Base-by-base conservation (phyloP, 2,113 vertebrate genomes). In the Oreochromis tanganicae region DNA sequence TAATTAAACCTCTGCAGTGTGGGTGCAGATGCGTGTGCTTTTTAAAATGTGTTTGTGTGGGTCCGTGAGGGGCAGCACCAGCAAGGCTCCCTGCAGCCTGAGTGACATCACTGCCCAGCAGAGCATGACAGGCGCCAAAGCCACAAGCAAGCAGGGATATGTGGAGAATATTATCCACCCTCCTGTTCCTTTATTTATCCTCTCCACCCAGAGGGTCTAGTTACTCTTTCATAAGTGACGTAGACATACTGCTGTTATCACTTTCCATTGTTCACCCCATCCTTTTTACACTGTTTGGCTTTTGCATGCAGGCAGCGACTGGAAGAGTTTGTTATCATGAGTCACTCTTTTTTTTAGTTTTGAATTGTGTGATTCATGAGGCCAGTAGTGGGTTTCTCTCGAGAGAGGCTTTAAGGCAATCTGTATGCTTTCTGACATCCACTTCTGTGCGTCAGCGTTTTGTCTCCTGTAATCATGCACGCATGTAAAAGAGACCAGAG, bases 181-280 rank as follows among this genome's bases (percentile, higher is more conserved):
- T 82, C 80, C 85, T 61, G 12, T 63, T 92, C 46, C 90, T 94
- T 94, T 94, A 95, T 95, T 94, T 91, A 93, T 94, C 87, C 89
- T 57, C 82, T 41, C 81, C 10, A 10, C 89, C 93, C 85, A 57
- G 38, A n/a, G 81, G 83, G 80, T 90, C 88, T 34, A 63, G 81
- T 85, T 93, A 88, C 85, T 83, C 82, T 94, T 85, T 83, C 87
- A 73, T 34, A 41, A 6, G 46, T 93, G 94, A 94, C 89, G 90
- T 89, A 36, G 87, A 68, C 79, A 14, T 32, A 3, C 79, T 80
- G 88, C 88, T 85, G 82, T 90, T 91, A 79, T 87, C 43, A 2
- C 38, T 57, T 75, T n/a, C 5, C 48, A 54, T 48, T 61, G 56
- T 83, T 14, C 78, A 66, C 79, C 5, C 34, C 8, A 24, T 78